A percentile compares a stretch with the other conserved stretches of the same genome.
phyloP scores from a whole-genome alignment of 2,797 vertebrate genomes.

The Cyclopterus lumpus region DNA sequence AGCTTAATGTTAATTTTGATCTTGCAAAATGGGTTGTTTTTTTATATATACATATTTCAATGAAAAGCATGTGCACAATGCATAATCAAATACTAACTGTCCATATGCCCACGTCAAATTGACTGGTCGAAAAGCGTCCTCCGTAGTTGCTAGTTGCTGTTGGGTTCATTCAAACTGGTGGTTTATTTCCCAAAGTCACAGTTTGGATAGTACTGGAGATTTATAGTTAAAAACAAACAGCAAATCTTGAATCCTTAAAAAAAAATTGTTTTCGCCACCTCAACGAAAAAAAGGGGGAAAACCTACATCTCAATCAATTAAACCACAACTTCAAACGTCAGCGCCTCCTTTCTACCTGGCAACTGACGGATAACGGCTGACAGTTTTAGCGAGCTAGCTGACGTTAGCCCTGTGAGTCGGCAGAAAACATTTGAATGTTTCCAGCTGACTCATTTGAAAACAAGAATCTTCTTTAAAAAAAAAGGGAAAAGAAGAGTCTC shows the following conservation, averaged over 20 bases:
- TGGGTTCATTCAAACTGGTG: too few species aligned
- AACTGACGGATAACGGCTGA: not conserved
- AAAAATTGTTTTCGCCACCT: not conserved
- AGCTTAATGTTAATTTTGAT: constrained; percentile 4
- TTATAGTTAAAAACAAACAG: not conserved
- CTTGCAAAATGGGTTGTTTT: not conserved
- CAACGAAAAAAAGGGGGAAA: not conserved
- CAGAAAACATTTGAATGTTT: not conserved
- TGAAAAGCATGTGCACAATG: not conserved
- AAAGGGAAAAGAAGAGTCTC: not conserved
- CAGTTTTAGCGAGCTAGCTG: not conserved
- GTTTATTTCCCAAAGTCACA: not conserved
- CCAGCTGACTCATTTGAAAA: not conserved
- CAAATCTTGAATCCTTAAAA: not conserved
- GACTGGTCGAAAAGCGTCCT: not conserved
- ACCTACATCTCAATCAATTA: not conserved
- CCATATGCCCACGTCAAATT: not conserved
- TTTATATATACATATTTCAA: constrained; percentile 7
- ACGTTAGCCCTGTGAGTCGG: not conserved
- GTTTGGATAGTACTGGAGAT: not conserved
- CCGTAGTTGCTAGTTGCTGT: too few species aligned
- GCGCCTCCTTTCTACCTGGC: not conserved
- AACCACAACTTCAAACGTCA: not conserved
- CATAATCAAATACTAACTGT: not conserved
- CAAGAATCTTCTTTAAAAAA: not conserved